Base-by-base conservation (phyloP, 1,140 invertebrate genomes). In the Eumeta japonica region DNA sequence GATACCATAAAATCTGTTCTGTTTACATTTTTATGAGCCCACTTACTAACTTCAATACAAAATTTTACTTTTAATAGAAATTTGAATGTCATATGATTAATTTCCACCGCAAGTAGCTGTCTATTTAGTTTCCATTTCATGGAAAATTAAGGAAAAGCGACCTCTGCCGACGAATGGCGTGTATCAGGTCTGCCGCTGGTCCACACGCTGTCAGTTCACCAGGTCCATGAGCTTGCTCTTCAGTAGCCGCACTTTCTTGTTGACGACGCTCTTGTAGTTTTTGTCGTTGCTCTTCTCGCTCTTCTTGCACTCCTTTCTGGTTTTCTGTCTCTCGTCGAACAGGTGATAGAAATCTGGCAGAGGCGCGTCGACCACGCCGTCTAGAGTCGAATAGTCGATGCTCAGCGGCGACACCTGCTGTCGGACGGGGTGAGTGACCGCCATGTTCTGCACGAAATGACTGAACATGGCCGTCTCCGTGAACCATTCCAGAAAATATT, bases 401-500 rank as follows among this genome's bases (percentile, higher is more conserved):
- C n/a, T 17, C 18, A 13, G 14, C 4, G 50, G 14, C 19, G 18
- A n/a, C 20, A 39, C n/a, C 12, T 27, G 37, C 13, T 40, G 43
- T 16, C 29, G 31, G 10, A 10, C 46, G 41, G 30, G 35, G 43
- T 41, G 33, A 37, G 45, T 1, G 37, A 16, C 3, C 11, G 55
- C 50, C 64, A 63, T 70, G 41, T 71, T 68, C 12, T 64, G 60
- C 36, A 68, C 59, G 50, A 76, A 77, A 14, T 72, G 68, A 30
- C 59, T 65, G 47, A 90, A 92, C 86, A 90, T 89, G 10, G 87
- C 84, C 5, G 88, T 90, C 60, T 90, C 86, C 0, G 84, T 82
- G 64, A 92, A 91, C 88, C 88, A 90, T 46, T 89, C 85, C 5
- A 90, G 72, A 59, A 90, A 89, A 37, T 82, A 79, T 43, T 80